Percentiles rank a stretch among this genome's conserved stretches.
These are phyloP conservation scores for Pao palembangensis DNA, from an alignment of 2,113 vertebrate species.

Conservation along the genomic window DNA sequence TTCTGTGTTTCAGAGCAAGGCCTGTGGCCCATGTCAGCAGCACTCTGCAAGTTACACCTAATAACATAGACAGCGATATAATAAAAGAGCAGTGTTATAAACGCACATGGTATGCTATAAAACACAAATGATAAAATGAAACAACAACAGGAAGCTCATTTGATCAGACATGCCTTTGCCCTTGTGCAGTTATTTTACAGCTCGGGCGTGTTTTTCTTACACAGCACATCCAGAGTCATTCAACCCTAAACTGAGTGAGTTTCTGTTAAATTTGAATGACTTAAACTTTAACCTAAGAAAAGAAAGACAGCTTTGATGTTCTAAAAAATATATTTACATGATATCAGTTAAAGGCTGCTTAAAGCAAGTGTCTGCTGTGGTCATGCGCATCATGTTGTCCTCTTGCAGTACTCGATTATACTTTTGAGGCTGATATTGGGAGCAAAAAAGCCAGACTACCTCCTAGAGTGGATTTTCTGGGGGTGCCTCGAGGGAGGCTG, in stretches of 20 bases:
- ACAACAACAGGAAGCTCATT: not conserved
- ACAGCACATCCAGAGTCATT: slow-evolving; percentile 74
- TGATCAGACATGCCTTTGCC: not conserved
- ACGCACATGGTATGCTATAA: slow-evolving; percentile 76
- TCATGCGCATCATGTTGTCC: not conserved
- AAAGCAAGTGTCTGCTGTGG: too few species aligned
- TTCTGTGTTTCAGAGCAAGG: slow-evolving; percentile 71
- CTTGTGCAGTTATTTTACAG: slow-evolving; percentile 73
- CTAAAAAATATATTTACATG: too few species aligned
- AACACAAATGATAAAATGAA: not conserved
- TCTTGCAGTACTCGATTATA: slow-evolving; percentile 71
- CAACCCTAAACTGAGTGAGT: slow-evolving; percentile 83
- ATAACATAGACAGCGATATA: slow-evolving; percentile 50
- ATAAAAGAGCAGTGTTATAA: slow-evolving; percentile 47
- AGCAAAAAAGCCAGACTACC: slow-evolving; percentile 68
- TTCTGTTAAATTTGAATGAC: not conserved
- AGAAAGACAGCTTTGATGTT: too few species aligned
- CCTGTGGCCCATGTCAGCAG: slow-evolving; percentile 83
- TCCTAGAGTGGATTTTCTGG: slow-evolving; percentile 76
- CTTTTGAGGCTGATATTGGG: slow-evolving; percentile 77
- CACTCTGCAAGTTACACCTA: slow-evolving; percentile 75
- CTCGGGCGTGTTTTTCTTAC: slow-evolving; percentile 82
- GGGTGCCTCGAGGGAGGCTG: slow-evolving; percentile 59
- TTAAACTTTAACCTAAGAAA: not conserved
- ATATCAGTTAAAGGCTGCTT: too few species aligned